Percentiles rank a stretch among this genome's conserved stretches.
Evolutionary conservation across 2,888 invertebrate genomes (phyloP).

Genomic region (Masnerella sp.): DNA sequence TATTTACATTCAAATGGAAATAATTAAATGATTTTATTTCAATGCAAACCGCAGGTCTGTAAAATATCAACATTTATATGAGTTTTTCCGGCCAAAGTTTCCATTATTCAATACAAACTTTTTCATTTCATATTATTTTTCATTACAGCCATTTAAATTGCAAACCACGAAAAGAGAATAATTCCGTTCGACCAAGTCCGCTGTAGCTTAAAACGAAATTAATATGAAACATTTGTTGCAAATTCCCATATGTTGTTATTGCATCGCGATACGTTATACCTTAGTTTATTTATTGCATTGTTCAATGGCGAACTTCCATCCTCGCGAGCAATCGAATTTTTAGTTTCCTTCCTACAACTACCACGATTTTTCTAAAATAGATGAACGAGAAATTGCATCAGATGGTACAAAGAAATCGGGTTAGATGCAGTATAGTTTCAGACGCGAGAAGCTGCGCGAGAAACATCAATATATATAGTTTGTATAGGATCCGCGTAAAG

Average conservation of each 20-base stretch:
- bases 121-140: too few species aligned
- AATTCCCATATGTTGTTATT: slow-evolving; percentile 22
- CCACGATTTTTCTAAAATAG: slow-evolving; percentile 41
- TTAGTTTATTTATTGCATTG: slow-evolving; percentile 32
- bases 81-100: too few species aligned
- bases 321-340: slow-evolving; percentile 31
- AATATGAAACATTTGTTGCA: slow-evolving; percentile 11
- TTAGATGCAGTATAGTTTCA: slow-evolving; percentile 40
- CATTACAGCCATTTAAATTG: too few species aligned
- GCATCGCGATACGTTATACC: slow-evolving; percentile 16
- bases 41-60: too few species aligned
- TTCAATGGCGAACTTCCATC: slow-evolving; percentile 21
- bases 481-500: slow-evolving; percentile 28
- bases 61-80: too few species aligned
- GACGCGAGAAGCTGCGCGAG: slow-evolving; percentile 14
- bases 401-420: slow-evolving; percentile 44
- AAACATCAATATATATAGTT: slow-evolving; percentile 35
- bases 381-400: slow-evolving; percentile 38
- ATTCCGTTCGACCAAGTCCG: background rate
- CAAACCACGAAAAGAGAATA: too few species aligned
- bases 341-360: slow-evolving; percentile 28
- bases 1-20: too few species aligned
- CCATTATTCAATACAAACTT: too few species aligned
- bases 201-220: background rate
- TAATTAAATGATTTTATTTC: too few species aligned